These are phyloP conservation scores for Listrodromus nycthemerus DNA, from an alignment of 2,888 invertebrate genomes.

Conservation along the genomic window DNA sequence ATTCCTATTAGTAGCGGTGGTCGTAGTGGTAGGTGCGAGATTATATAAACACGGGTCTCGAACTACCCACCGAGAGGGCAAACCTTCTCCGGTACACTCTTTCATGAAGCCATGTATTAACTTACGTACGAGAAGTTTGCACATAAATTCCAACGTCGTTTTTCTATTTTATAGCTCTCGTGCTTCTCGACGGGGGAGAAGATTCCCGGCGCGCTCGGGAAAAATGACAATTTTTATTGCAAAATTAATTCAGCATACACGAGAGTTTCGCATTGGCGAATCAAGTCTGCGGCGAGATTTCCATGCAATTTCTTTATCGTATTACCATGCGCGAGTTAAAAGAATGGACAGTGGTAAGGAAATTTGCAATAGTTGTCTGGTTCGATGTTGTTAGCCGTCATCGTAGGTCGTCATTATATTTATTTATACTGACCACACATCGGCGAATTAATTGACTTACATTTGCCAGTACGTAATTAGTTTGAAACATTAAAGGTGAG, in stretches of 20 bases:
- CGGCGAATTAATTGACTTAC: neutral
- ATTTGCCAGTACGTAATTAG: neutral
- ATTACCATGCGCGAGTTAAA: too few species aligned
- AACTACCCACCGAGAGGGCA: conserved; percentile 12
- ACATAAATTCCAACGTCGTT: conserved; percentile 50
- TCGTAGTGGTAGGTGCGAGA: conserved; percentile 32
- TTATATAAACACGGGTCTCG: conserved; percentile 49
- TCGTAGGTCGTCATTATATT: neutral
- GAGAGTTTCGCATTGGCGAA: too few species aligned
- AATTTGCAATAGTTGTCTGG: neutral
- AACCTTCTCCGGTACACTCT: conserved; percentile 27
- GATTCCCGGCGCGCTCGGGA: neutral
- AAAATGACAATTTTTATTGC: conserved; percentile 1
- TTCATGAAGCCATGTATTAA: conserved; percentile 17
- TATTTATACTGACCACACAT: neutral
- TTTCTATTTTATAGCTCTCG: conserved; percentile 24
- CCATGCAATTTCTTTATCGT: too few species aligned
- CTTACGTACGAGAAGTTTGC: conserved; percentile 18
- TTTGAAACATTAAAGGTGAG: neutral
- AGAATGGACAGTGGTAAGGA: too few species aligned
- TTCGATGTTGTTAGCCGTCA: neutral
- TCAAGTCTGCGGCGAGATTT: too few species aligned
- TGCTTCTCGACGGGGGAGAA: neutral
- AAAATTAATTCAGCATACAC: neutral
- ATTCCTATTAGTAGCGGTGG: neutral